Conservation (phyloP, 2,797 vertebrate species). For the Enteromius argenteus region DNA sequence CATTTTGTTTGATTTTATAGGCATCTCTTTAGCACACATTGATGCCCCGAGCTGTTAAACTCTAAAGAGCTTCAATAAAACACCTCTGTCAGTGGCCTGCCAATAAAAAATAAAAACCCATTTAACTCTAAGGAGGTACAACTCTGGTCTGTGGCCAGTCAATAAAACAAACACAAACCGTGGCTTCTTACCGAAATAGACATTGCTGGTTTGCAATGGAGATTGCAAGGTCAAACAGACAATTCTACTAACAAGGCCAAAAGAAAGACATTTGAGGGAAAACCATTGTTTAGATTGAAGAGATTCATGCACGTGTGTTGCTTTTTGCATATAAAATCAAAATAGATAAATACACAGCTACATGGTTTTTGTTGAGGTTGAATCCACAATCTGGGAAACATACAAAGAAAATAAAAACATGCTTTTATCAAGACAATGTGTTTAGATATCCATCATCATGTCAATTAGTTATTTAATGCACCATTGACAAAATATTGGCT, state of each 20-base stretch:
- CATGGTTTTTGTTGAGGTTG: neutral
- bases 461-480: neutral
- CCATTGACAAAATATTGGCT: constrained; percentile 30
- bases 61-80: constrained; percentile 73
- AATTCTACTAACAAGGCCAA: constrained; percentile 42
- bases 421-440: neutral
- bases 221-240: constrained; percentile 71
- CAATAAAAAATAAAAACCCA: constrained; percentile 79
- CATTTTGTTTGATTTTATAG: constrained; percentile 70
- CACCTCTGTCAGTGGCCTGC: constrained; percentile 69
- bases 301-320: neutral
- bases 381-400: neutral
- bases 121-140: constrained; percentile 71
- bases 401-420: neutral
- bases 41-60: constrained; percentile 72
- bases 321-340: neutral
- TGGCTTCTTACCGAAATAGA: constrained; percentile 59
- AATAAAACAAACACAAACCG: constrained; percentile 77
- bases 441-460: neutral
- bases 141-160: constrained; percentile 69
- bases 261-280: constrained; percentile 32
- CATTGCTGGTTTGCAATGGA: constrained; percentile 58
- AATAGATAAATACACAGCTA: neutral
- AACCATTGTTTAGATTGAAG: neutral
- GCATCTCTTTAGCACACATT: constrained; percentile 69